A percentile compares a stretch with the other conserved stretches of the same genome.
Evolutionary conservation across 1,140 invertebrate species (phyloP).

Genomic region (Zaprionus inermis): DNA sequence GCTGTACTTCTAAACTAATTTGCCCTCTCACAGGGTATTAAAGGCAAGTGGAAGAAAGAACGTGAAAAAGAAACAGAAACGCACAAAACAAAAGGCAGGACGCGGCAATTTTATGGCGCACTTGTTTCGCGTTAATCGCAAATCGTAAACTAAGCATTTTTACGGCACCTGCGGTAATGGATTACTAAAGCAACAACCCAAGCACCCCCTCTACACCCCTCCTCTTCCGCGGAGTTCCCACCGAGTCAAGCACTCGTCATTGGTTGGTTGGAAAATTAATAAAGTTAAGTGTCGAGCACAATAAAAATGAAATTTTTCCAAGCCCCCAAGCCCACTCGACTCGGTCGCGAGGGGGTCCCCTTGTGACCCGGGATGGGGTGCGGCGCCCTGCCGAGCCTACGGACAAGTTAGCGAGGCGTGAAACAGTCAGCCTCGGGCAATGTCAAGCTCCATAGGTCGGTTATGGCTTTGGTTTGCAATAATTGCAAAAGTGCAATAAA

Average conservation of each 20-base stretch:
- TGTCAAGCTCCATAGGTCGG: constrained; percentile 60
- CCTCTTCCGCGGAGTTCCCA: neutral
- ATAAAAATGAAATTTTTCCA: constrained; percentile 70
- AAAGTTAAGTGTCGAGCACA: constrained; percentile 80
- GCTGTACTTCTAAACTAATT: neutral
- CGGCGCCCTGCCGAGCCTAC: neutral
- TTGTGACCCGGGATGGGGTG: neutral
- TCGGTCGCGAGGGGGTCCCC: neutral
- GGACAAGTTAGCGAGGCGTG: constrained; percentile 70
- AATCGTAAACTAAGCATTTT: constrained; percentile 82
- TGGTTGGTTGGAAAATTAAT: constrained; percentile 75
- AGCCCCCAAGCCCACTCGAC: constrained; percentile 23
- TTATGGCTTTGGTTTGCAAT: constrained; percentile 76
- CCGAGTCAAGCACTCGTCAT: constrained; percentile 53
- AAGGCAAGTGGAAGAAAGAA: constrained; percentile 5
- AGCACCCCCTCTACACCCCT: constrained; percentile 1
- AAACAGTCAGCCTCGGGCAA: constrained; percentile 48
- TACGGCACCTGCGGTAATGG: constrained; percentile 81
- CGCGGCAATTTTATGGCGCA: constrained; percentile 72
- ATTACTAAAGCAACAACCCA: constrained; percentile 66
- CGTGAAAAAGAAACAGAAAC: constrained; percentile 11
- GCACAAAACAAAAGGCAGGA: constrained; percentile 52
- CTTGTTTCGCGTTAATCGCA: constrained; percentile 81
- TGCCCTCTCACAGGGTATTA: neutral
- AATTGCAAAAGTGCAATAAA: constrained; percentile 77